phyloP scores from a whole-genome alignment of 2,113 vertebrate genomes.

The Coregonus clupeaformis region DNA sequence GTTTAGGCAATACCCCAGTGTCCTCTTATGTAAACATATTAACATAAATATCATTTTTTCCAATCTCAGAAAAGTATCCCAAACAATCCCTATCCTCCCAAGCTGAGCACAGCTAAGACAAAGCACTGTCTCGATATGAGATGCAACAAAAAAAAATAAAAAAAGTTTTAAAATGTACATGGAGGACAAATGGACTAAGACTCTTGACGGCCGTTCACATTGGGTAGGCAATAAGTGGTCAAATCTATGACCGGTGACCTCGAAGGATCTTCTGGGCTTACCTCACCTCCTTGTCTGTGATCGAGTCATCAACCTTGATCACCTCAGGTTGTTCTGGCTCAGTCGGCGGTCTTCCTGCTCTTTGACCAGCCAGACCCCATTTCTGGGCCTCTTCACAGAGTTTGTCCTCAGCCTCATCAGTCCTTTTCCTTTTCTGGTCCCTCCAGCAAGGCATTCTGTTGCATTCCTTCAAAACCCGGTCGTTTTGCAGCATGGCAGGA shows the following conservation, averaged over 20 bases:
- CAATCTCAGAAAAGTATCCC: too few relatives aligned
- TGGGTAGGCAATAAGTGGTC: constrained; percentile 59
- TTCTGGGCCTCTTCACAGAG: constrained; percentile 18
- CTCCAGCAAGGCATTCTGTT: constrained; percentile 28
- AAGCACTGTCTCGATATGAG: too few relatives aligned
- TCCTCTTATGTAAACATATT: too few relatives aligned
- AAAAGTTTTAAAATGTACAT: too few relatives aligned
- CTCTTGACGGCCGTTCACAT: constrained; percentile 8
- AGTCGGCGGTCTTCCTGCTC: constrained; percentile 46
- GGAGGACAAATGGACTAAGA: too few relatives aligned
- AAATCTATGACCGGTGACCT: constrained; percentile 79
- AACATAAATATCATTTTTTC: too few relatives aligned
- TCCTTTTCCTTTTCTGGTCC: constrained; percentile 11
- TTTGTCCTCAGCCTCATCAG: constrained; percentile 22
- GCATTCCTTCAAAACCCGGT: constrained; percentile 69
- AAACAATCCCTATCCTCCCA: too few relatives aligned
- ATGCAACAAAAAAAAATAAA: too few relatives aligned
- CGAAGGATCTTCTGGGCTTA: constrained; percentile 77
- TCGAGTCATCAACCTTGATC: constrained; percentile 77
- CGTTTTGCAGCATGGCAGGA: constrained; percentile 55
- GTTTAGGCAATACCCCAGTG: too few relatives aligned
- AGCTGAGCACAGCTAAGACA: too few relatives aligned
- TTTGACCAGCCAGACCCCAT: constrained; percentile 37
- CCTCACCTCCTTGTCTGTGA: constrained; percentile 76
- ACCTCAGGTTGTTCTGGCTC: constrained; percentile 58